phyloP scores from a whole-genome alignment of 2,113 vertebrate species.

The Megalops atlanticus region DNA sequence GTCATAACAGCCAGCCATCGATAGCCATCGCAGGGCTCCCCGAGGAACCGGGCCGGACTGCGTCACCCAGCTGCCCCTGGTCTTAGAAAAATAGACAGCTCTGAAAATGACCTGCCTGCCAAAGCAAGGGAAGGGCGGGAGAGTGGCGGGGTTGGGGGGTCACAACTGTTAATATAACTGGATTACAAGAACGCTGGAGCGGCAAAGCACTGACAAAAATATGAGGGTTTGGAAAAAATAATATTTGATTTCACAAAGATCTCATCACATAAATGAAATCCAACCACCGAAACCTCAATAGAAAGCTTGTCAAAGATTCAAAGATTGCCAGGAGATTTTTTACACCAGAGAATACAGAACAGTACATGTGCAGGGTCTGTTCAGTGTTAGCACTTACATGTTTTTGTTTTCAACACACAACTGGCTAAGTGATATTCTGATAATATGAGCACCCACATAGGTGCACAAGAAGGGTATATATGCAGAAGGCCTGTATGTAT shows the following conservation, averaged over 20 bases:
- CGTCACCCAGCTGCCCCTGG: slow-evolving; percentile 47
- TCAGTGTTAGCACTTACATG: not conserved
- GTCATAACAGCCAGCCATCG: slow-evolving; percentile 72
- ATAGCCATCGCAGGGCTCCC: slow-evolving; percentile 72
- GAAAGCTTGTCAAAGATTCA: not conserved
- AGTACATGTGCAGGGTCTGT: not conserved
- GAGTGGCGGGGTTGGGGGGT: slow-evolving; percentile 26
- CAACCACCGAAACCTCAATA: slow-evolving; percentile 33
- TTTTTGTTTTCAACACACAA: not conserved
- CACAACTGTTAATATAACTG: slow-evolving; percentile 23
- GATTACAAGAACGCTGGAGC: slow-evolving; percentile 12
- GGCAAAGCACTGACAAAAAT: slow-evolving; percentile 38
- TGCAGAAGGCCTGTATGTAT: not conserved
- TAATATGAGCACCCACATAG: not conserved
- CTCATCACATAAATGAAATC: slow-evolving; percentile 44
- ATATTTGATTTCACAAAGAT: slow-evolving; percentile 49
- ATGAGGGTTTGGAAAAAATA: slow-evolving; percentile 53
- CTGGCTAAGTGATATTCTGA: not conserved
- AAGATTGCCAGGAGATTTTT: not conserved
- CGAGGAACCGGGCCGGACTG: slow-evolving; percentile 48
- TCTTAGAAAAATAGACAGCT: slow-evolving; percentile 69
- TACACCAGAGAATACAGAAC: too few species aligned
- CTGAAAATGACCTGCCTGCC: slow-evolving; percentile 25
- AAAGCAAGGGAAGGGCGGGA: slow-evolving; percentile 32
- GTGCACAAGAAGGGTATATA: slow-evolving; percentile 6